Percentiles rank a stretch among this genome's conserved stretches.
Conservation (phyloP, 2,113 vertebrate genomes). For the Stegastes partitus region DNA sequence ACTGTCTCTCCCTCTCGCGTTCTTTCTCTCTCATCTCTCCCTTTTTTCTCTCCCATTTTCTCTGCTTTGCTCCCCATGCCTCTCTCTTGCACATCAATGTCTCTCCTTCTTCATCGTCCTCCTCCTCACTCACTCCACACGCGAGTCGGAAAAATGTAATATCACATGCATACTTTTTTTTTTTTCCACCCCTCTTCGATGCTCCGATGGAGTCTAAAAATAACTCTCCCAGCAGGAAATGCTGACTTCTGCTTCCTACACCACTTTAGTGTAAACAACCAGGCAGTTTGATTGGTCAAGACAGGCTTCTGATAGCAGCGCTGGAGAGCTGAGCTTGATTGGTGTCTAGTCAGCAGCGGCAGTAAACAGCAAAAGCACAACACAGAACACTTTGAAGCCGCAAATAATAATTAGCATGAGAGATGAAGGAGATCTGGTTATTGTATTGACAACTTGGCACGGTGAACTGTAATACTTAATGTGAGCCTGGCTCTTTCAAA, state of each 20-base stretch:
- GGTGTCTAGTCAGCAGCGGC: slow-evolving; percentile 70
- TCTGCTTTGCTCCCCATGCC: slow-evolving; percentile 33
- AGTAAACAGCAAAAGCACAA: slow-evolving; percentile 63
- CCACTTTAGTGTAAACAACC: slow-evolving; percentile 65
- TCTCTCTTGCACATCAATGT: slow-evolving; percentile 57
- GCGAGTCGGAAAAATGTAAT: slow-evolving; percentile 77
- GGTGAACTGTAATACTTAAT: slow-evolving; percentile 24
- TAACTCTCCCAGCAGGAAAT: slow-evolving; percentile 70
- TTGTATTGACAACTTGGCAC: slow-evolving; percentile 62
- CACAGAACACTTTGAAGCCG: slow-evolving; percentile 66
- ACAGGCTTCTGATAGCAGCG: slow-evolving; percentile 58
- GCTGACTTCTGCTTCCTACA: slow-evolving; percentile 74
- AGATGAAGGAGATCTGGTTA: slow-evolving; percentile 47
- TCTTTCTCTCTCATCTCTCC: slow-evolving; percentile 49
- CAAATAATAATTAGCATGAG: slow-evolving; percentile 70
- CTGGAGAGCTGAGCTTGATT: slow-evolving; percentile 63
- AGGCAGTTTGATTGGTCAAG: slow-evolving; percentile 75
- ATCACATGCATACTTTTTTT: slow-evolving; percentile 62
- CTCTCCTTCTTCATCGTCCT: slow-evolving; percentile 25
- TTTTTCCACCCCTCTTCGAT: not conserved
- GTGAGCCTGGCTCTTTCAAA: slow-evolving; percentile 34
- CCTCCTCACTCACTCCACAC: slow-evolving; percentile 23
- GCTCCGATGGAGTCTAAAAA: slow-evolving; percentile 69
- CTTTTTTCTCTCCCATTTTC: slow-evolving; percentile 58
- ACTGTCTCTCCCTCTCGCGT: slow-evolving; percentile 59